phyloP scores from a whole-genome alignment of 2,888 invertebrate species.

The Iphiclides podalirius region DNA sequence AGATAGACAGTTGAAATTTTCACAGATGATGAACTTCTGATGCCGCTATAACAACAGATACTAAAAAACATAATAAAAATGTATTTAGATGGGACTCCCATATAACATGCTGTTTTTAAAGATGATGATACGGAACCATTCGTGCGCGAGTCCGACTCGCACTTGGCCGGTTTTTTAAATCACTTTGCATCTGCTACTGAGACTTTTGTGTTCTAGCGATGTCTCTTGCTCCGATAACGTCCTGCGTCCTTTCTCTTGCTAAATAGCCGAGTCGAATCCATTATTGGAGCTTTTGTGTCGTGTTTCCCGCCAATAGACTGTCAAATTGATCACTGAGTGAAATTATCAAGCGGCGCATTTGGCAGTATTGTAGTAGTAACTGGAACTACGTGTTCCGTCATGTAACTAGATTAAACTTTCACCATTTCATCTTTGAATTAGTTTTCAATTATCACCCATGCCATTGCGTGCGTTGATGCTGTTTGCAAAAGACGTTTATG shows the following conservation, averaged over 20 bases:
- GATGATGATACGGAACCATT: too few relatives aligned
- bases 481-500: neutral
- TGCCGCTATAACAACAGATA: too few relatives aligned
- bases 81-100: too few relatives aligned
- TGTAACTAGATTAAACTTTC: slow-evolving; percentile 21
- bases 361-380: slow-evolving; percentile 6
- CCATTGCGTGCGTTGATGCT: slow-evolving; percentile 10
- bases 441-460: slow-evolving; percentile 11
- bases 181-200: too few relatives aligned
- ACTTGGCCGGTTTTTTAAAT: neutral
- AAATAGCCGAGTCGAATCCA: neutral
- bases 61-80: too few relatives aligned
- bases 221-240: too few relatives aligned
- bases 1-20: too few relatives aligned
- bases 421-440: slow-evolving; percentile 17
- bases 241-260: neutral
- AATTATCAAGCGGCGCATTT: neutral
- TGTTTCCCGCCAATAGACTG: neutral
- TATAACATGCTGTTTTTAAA: neutral
- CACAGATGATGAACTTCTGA: too few relatives aligned
- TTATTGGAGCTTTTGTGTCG: neutral
- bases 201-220: too few relatives aligned
- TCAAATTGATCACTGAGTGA: slow-evolving; percentile 4
- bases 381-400: slow-evolving; percentile 11
- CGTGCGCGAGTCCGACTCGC: too few relatives aligned